Conservation (phyloP, 2,888 invertebrate species). For the Bruchidius siliquastri region DNA sequence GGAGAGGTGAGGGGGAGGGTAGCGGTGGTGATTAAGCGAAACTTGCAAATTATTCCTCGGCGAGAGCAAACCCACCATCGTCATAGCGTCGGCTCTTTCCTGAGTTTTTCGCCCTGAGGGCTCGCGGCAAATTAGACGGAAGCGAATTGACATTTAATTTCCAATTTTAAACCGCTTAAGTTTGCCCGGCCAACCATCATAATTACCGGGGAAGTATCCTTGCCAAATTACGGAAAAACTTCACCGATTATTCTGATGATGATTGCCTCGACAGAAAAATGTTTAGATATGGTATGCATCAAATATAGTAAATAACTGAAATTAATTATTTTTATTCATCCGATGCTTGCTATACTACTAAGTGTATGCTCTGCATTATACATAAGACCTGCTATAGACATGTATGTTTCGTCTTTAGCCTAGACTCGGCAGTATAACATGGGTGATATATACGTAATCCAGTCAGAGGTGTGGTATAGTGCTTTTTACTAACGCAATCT, state of each 20-base stretch:
- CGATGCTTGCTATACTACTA: too few species aligned
- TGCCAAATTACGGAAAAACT: background rate
- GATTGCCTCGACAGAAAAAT: background rate
- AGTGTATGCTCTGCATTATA: too few species aligned
- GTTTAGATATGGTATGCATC: too few species aligned
- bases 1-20: background rate
- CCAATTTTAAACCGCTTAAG: slow-evolving; percentile 24
- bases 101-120: background rate
- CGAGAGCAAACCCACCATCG: background rate
- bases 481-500: too few species aligned
- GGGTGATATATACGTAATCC: too few species aligned
- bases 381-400: too few species aligned
- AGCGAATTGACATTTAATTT: slow-evolving; percentile 28
- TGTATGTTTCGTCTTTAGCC: too few species aligned
- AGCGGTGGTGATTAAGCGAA: background rate
- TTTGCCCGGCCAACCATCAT: slow-evolving; percentile 8
- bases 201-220: background rate
- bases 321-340: too few species aligned
- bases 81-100: background rate
- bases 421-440: too few species aligned
- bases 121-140: slow-evolving; percentile 16
- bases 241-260: background rate
- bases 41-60: background rate
- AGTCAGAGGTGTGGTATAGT: too few species aligned
- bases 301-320: too few species aligned